Percentiles rank a stretch among this genome's conserved stretches.
Conservation (phyloP, 2,797 vertebrate genomes). For the Potorous gilbertii region DNA sequence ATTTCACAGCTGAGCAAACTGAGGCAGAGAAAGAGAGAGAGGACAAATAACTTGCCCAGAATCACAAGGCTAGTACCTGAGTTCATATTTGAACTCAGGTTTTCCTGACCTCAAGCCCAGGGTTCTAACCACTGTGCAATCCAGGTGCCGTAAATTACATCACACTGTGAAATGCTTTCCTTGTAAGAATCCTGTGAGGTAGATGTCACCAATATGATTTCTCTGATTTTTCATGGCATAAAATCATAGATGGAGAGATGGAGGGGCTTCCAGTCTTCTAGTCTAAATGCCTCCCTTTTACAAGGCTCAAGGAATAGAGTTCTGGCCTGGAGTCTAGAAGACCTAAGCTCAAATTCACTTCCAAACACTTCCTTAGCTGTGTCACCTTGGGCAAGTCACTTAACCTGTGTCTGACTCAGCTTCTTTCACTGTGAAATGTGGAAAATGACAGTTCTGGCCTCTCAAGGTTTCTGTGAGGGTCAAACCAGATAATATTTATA, state of each 20-base stretch:
- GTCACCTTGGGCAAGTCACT: not conserved
- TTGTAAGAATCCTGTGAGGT: not conserved
- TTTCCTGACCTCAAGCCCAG: not conserved
- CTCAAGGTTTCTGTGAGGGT: not conserved
- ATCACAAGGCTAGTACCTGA: not conserved
- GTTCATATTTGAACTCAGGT: not conserved
- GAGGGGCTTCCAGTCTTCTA: not conserved
- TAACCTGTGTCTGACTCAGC: not conserved
- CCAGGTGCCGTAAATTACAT: not conserved
- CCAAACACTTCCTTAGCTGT: accelerated
- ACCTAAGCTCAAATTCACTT: not conserved
- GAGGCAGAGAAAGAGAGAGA: not conserved
- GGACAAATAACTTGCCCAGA: not conserved
- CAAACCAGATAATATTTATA: no score
- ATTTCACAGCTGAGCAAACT: not conserved
- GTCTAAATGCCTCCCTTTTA: not conserved
- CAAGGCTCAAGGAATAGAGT: not conserved
- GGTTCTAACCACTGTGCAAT: not conserved
- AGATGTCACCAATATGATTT: not conserved
- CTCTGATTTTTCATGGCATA: not conserved
- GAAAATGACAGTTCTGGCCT: not conserved
- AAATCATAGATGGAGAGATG: not conserved
- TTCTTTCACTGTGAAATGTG: not conserved
- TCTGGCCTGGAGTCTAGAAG: not conserved
- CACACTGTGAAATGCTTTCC: not conserved